Evolutionary conservation across 2,113 vertebrate species (phyloP), one percentile per base, ranked within the genome.

Genomic region (Gasterosteus aculeatus): DNA sequence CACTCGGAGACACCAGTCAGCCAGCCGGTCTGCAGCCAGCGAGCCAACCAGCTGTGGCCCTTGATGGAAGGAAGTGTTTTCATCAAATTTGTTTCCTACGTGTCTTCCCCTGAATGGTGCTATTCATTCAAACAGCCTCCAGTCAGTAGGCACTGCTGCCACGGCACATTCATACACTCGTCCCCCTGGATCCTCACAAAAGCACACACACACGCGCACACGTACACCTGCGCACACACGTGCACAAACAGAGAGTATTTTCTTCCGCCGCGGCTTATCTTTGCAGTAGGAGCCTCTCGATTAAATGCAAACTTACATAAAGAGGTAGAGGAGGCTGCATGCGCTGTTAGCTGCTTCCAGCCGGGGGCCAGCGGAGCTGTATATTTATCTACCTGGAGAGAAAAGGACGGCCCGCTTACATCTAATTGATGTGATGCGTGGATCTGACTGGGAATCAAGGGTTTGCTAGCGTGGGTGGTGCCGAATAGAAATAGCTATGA

Each of bases 51-150:
- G 90, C 90, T 92, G 88, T 65, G 82, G 75, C 87, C 84, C 86
- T 82, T 91, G 84, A 84, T 69, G 84, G 86, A 75, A 90, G 92
- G 90, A 93, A 89, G 90, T 82, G 69, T 85, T 91, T 90, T 85
- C 75, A 87, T 68, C 85, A 84, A 88, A 92, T 88, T 77, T 85
- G 85, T 88, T 90, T 90, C 83, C 82, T 83, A 90, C 88, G 84
- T 86, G 85, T 87, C 80, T 66, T 29, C 0, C 60, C 57, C 85
- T 92, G 84, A 93, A 92, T 92, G 82, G 79, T 44, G 76, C 93
- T 85, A 89, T 93, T 93, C 88, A 90, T 90, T 92, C 87, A 85
- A 89, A 89, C 78, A 79, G 79, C 87, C 89, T 72, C 73, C 85
- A 91, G 87, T 87, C 60, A 39, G 71, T 73, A 80, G 84, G 77